Evolutionary conservation across 2,888 invertebrate species (phyloP).

Genomic region (Phalera bucephala): DNA sequence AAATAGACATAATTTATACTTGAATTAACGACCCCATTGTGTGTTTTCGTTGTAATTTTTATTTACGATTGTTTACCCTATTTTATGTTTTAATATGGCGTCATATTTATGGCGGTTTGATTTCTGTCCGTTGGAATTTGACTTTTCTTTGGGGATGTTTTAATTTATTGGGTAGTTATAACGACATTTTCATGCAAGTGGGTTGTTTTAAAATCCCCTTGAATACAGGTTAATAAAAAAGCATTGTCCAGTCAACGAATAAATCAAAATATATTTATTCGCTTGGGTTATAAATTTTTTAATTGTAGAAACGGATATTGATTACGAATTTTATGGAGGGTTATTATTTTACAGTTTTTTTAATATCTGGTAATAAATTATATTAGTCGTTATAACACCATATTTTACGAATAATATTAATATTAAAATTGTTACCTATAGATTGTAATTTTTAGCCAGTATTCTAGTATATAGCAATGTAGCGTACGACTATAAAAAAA

Average conservation of each 20-base stretch:
- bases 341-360: background rate
- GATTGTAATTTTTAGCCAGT: too few species aligned
- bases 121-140: conserved; percentile 56
- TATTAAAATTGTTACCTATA: too few species aligned
- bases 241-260: conserved; percentile 9
- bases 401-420: too few species aligned
- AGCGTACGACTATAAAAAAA: too few species aligned
- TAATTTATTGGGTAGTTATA: conserved; percentile 66
- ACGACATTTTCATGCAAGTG: conserved; percentile 53
- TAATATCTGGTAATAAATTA: too few species aligned
- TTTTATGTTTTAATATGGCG: conserved; percentile 81
- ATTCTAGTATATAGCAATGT: too few species aligned
- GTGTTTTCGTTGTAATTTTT: conserved; percentile 76
- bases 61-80: conserved; percentile 82
- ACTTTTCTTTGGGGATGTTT: conserved; percentile 51
- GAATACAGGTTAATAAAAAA: conserved; percentile 20
- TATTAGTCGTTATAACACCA: too few species aligned
- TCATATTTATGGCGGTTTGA: conserved; percentile 67
- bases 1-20: conserved; percentile 77
- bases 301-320: background rate
- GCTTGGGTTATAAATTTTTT: conserved; percentile 17
- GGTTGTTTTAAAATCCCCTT: conserved; percentile 33
- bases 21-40: conserved; percentile 75
- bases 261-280: conserved; percentile 24
- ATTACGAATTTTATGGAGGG: background rate